phyloP scores from a whole-genome alignment of 2,797 vertebrate genomes.

The Luscinia luscinia region DNA sequence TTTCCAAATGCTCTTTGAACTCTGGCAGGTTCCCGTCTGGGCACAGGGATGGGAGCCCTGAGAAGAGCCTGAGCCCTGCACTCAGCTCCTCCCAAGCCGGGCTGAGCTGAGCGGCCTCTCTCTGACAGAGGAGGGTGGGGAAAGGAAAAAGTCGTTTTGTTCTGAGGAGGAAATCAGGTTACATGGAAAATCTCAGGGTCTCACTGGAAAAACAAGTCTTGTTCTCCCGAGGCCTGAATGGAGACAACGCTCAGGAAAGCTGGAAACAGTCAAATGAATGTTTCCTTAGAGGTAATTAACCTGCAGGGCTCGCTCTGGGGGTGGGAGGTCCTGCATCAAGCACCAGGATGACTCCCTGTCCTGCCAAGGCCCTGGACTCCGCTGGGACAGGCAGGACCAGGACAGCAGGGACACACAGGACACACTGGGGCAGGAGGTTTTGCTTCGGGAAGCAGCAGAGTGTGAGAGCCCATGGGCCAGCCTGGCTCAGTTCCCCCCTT shows the following conservation, averaged over 20 bases:
- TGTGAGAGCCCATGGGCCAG: rapidly evolving
- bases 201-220: not conserved
- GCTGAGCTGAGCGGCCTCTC: not conserved
- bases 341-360: not conserved
- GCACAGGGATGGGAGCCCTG: not conserved
- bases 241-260: not conserved
- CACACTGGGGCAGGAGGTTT: not conserved
- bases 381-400: rapidly evolving
- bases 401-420: not conserved
- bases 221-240: rapidly evolving
- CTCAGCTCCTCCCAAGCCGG: rapidly evolving
- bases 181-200: not conserved
- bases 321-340: not conserved
- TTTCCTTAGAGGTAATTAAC: not conserved
- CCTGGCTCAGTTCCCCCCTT: not conserved
- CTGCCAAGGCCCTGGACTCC: not conserved
- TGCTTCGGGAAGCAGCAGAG: not conserved
- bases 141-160: not conserved
- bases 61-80: not conserved
- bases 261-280: not conserved
- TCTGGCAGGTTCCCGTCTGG: not conserved
- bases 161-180: not conserved
- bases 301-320: not conserved
- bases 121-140: not conserved
- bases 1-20: not conserved